These are phyloP conservation scores for Drosophila nigromelanica DNA, from an alignment of 1,140 invertebrate species.

Conservation along the genomic window DNA sequence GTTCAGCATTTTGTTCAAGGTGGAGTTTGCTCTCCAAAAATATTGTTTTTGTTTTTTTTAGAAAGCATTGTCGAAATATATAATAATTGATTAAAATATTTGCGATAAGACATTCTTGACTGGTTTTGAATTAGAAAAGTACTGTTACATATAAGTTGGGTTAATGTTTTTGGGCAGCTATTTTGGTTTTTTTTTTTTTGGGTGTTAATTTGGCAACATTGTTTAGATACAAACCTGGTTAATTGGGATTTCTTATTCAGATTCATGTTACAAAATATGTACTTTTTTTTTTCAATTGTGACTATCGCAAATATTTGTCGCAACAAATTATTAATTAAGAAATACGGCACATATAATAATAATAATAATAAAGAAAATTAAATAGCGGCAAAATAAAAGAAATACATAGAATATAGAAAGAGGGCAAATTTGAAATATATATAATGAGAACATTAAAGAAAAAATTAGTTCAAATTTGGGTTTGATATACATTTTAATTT, in stretches of 20 bases:
- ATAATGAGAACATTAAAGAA: conserved; percentile 58
- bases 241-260: conserved; percentile 18
- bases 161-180: conserved; percentile 47
- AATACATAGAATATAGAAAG: conserved; percentile 66
- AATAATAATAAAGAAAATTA: conserved; percentile 49
- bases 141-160: conserved; percentile 11
- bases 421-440: conserved; percentile 61
- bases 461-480: conserved; percentile 72
- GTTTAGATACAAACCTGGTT: conserved; percentile 64
- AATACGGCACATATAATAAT: conserved; percentile 61
- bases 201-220: conserved; percentile 24
- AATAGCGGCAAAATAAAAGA: conserved; percentile 73
- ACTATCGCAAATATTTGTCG: conserved; percentile 75
- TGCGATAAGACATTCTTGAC: conserved; percentile 61
- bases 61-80: conserved; percentile 56
- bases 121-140: conserved; percentile 12
- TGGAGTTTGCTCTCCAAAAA: conserved; percentile 81
- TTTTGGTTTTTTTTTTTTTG: background rate
- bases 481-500: conserved; percentile 68
- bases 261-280: background rate
- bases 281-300: conserved; percentile 13
- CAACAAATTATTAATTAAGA: conserved; percentile 54
- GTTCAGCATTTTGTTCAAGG: conserved; percentile 65
- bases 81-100: conserved; percentile 61
- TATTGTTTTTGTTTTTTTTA: conserved; percentile 34